A percentile compares a stretch with the other conserved stretches of the same genome.
Evolutionary conservation across 2,888 invertebrate genomes (phyloP).

Genomic region (Catocala sponsa): DNA sequence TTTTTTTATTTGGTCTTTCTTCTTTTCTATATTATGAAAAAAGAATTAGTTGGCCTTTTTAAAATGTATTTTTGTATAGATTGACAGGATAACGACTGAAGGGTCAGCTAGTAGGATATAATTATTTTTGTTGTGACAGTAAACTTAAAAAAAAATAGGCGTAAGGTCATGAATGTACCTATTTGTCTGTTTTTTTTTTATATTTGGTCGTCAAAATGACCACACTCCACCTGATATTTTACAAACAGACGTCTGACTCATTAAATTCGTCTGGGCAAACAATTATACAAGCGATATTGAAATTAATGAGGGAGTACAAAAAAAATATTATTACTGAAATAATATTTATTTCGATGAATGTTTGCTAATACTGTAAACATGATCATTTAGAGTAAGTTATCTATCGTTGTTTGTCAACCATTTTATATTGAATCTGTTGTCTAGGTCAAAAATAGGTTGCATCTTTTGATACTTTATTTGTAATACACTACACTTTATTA

Average conservation of each 20-base stretch:
- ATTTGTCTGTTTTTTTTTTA: background rate
- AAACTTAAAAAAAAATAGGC: no score
- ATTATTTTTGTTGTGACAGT: no score
- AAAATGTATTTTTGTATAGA: no score
- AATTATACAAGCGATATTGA: conserved; percentile 5
- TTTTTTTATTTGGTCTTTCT: no score
- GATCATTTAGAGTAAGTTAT: background rate
- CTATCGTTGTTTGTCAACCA: background rate
- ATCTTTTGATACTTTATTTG: background rate
- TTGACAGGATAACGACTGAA: no score
- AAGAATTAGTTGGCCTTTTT: no score
- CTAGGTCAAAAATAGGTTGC: background rate
- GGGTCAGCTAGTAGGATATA: no score
- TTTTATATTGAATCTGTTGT: background rate
- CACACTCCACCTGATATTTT: no score
- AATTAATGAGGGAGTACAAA: background rate
- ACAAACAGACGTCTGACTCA: background rate
- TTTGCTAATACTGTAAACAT: background rate
- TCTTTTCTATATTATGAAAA: no score
- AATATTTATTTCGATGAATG: conserved; percentile 2
- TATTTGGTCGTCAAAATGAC: no score
- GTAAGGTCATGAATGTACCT: background rate
- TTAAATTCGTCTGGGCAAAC: conserved; percentile 1
- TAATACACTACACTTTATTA: no score
- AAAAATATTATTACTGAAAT: background rate